Evolutionary conservation across 2,888 invertebrate genomes (phyloP), one percentile per base, ranked within the genome.

Genomic region (Leptura quadrifasciata): DNA sequence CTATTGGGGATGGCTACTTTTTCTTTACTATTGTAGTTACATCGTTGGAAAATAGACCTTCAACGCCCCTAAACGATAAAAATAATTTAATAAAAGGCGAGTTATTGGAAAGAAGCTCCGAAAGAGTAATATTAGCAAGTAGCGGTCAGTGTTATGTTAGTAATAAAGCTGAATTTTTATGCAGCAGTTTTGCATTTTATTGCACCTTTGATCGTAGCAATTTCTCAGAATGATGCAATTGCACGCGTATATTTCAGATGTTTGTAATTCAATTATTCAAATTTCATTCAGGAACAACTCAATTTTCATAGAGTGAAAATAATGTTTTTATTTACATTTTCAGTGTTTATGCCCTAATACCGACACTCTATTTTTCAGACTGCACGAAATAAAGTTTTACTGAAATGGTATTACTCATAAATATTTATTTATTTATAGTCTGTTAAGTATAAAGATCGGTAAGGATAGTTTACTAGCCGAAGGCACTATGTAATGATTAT

Each of bases 101-200:
- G 76, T 74, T 77, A 76, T 78, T 74, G 70, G 17, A 39, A 60
- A 72, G 68, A 39, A 61, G 72, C 55, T 68, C 54, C 27, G 39
- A 65, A 57, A 63, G 69, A 68, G 55, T 72, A 76, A 67, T 58
- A 65, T 58, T 31, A 67, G 73, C 52, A 27, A 63, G 31, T 74
- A 75, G 76, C 72, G 84, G 84, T 83, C 82, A 85, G 84, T 79
- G 82, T 81, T 82, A 81, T 78, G 75, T 65, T 57, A 21, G 81
- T 79, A 80, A 83, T 85, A 84, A 84, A 85, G 81, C 79, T 83
- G 83, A 83, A 85, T 83, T 85, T 84, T 85, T 85, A 84, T 83
- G 82, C 77, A 75, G 70, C 76, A 73, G 75, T 76, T 85, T 85
- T 83, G 85, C 85, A 85, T 85, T 85, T 85, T 85, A 85, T 85